These are phyloP conservation scores for Salvelinus fontinalis DNA, from an alignment of 2,113 vertebrate species.

Conservation along the genomic window DNA sequence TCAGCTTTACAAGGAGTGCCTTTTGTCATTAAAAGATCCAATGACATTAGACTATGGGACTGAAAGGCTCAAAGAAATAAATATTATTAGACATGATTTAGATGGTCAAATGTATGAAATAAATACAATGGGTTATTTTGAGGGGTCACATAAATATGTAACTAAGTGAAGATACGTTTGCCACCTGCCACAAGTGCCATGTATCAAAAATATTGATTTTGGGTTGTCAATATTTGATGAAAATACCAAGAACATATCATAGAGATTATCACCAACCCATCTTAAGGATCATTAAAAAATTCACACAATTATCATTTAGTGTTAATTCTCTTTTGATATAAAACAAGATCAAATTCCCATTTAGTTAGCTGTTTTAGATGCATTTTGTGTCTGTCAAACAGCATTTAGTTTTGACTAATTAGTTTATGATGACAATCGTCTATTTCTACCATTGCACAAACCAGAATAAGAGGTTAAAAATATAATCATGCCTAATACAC, in stretches of 20 bases:
- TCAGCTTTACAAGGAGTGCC: constrained; percentile 11
- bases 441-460: neutral
- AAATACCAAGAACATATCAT: constrained; percentile 5
- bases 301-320: neutral
- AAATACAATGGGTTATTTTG: too few relatives aligned
- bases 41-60: neutral
- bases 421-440: neutral
- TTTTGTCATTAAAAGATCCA: constrained; percentile 7
- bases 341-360: neutral
- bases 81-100: neutral
- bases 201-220: neutral
- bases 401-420: neutral
- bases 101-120: too few relatives aligned
- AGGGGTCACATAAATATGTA: neutral
- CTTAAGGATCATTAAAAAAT: too few relatives aligned
- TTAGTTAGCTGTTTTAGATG: neutral
- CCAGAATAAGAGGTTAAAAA: neutral
- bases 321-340: constrained; percentile 7
- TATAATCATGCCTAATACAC: neutral
- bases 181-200: constrained; percentile 21
- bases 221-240: neutral
- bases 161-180: neutral
- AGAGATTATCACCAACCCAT: too few relatives aligned
- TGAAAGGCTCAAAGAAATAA: neutral
- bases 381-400: too few relatives aligned